Conservation (phyloP, 2,797 vertebrate genomes). For the Crocidura indochinensis region DNA sequence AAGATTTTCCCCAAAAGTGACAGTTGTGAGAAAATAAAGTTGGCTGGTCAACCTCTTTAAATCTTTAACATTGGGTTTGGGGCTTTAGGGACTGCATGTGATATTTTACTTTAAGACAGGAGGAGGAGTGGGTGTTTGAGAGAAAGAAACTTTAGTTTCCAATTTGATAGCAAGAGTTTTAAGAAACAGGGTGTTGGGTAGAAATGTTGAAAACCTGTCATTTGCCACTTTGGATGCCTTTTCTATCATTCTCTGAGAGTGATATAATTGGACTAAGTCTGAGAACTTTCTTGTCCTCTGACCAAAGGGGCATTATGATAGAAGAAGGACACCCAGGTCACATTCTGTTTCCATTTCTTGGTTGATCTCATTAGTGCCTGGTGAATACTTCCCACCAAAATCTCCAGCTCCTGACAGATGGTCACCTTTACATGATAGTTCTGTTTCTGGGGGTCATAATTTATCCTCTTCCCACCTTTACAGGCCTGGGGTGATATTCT, state of each 20-base stretch:
- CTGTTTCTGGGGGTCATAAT: neutral
- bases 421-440: neutral
- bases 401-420: neutral
- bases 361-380: neutral
- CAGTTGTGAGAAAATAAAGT: neutral
- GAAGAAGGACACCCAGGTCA: slow-evolving; percentile 7
- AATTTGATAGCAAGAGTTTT: neutral
- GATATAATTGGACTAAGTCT: neutral
- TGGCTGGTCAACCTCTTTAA: slow-evolving; percentile 3
- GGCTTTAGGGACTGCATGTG: neutral
- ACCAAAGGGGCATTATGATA: neutral
- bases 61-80: slow-evolving; percentile 8
- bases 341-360: neutral
- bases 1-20: slow-evolving; percentile 13
- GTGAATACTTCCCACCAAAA: neutral
- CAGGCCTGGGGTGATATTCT: neutral
- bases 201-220: neutral
- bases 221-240: neutral
- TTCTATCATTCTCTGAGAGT: neutral
- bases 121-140: slow-evolving; percentile 30
- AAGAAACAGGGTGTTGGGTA: slow-evolving; percentile 23
- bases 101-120: slow-evolving; percentile 1
- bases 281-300: neutral
- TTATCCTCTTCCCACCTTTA: neutral
- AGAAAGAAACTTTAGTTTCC: slow-evolving; percentile 18